phyloP scores from a whole-genome alignment of 2,888 invertebrate species.

The Fragum fragum region DNA sequence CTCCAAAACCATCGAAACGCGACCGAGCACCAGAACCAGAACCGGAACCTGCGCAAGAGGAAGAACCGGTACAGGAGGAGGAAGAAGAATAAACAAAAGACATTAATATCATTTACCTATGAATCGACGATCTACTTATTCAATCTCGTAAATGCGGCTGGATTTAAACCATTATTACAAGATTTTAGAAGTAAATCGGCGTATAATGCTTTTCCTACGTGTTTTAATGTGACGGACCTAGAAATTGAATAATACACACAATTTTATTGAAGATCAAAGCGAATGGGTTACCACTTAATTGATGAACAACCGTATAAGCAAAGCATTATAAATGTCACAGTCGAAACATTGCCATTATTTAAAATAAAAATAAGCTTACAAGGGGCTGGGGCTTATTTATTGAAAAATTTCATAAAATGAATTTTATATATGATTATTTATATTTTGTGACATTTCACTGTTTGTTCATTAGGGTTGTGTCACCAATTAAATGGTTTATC shows the following conservation, averaged over 20 bases:
- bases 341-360: slow-evolving; percentile 21
- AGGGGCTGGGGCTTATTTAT: slow-evolving; percentile 28
- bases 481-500: not conserved
- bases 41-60: slow-evolving; percentile 14
- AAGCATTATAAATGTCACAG: not conserved
- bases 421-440: not conserved
- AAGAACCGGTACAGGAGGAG: slow-evolving; percentile 11
- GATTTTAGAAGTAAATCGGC: not conserved
- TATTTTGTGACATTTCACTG: not conserved
- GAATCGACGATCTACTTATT: not conserved
- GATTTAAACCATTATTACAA: not conserved
- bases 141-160: not conserved
- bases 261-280: no score
- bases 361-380: slow-evolving; percentile 12
- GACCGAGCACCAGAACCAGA: slow-evolving; percentile 23
- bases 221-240: not conserved
- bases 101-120: not conserved
- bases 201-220: not conserved
- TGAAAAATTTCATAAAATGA: not conserved
- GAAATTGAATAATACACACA: not conserved
- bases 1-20: slow-evolving; percentile 25
- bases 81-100: slow-evolving; percentile 9
- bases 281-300: not conserved
- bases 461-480: not conserved
- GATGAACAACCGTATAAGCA: not conserved